A percentile compares a stretch with the other conserved stretches of the same genome.
Conservation (phyloP, 2,113 vertebrate species). For the Chloroceryle aenea region DNA sequence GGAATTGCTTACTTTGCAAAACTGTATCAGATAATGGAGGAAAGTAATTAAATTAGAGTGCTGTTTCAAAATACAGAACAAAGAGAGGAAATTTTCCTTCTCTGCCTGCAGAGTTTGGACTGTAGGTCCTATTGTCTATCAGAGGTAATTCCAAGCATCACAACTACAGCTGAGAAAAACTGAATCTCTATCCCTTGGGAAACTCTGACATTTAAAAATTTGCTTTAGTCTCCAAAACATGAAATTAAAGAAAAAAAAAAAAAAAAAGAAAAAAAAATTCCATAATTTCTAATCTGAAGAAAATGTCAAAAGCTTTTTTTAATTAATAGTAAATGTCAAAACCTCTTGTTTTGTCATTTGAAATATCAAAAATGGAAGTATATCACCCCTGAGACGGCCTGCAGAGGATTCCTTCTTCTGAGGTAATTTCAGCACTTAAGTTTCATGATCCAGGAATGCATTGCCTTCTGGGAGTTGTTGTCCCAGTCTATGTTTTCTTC, state of each 20-base stretch:
- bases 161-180: slow-evolving; percentile 34
- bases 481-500: not conserved
- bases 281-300: slow-evolving; percentile 25
- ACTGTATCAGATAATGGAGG: not conserved
- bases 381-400: not conserved
- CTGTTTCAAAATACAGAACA: slow-evolving; percentile 3
- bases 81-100: slow-evolving; percentile 2
- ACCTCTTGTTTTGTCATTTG: slow-evolving; percentile 41
- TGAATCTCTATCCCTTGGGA: slow-evolving; percentile 1
- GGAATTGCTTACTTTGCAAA: not conserved
- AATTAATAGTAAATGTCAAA: slow-evolving; percentile 58
- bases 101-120: not conserved
- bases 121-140: not conserved
- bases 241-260: slow-evolving; percentile 6
- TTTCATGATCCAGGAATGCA: not conserved
- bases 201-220: slow-evolving; percentile 57
- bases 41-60: not conserved
- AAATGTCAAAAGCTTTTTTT: slow-evolving; percentile 46
- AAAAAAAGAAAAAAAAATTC: not conserved
- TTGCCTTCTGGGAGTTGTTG: slow-evolving; percentile 40
- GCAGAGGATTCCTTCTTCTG: not conserved
- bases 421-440: not conserved
- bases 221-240: slow-evolving; percentile 39
- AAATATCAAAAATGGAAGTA: slow-evolving; percentile 29
- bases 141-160: slow-evolving; percentile 38